These are phyloP conservation scores for Encarsia formosa DNA, from an alignment of 2,888 invertebrate genomes.

Conservation along the genomic window DNA sequence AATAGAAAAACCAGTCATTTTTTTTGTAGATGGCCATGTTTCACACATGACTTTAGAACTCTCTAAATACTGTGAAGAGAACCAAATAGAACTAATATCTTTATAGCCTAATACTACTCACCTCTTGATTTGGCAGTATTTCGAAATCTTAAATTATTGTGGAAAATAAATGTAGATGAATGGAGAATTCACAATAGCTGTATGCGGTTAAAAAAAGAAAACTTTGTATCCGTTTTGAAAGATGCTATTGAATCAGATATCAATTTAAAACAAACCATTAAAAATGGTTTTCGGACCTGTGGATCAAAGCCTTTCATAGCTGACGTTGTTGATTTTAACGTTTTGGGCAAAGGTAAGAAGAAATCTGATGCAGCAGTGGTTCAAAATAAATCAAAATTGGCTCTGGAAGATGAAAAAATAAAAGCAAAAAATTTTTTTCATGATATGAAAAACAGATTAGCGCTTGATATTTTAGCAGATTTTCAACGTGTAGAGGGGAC, in stretches of 20 bases:
- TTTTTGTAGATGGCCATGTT: slow-evolving; percentile 34
- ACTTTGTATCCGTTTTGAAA: slow-evolving; percentile 20
- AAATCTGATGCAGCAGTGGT: background rate
- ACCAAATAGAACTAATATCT: slow-evolving; percentile 9
- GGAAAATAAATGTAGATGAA: slow-evolving; percentile 16
- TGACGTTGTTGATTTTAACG: slow-evolving; percentile 5
- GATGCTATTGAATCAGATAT: slow-evolving; percentile 12
- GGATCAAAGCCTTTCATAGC: slow-evolving; percentile 5
- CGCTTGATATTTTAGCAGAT: background rate
- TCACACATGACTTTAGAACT: slow-evolving; percentile 28
- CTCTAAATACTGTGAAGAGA: slow-evolving; percentile 5
- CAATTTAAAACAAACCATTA: slow-evolving; percentile 13
- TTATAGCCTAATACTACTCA: slow-evolving; percentile 18
- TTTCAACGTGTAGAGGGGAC: background rate
- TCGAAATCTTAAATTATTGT: slow-evolving; percentile 16
- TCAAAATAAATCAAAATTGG: background rate
- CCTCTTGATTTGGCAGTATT: slow-evolving; percentile 17
- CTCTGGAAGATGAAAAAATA: slow-evolving; percentile 26
- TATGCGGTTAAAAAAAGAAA: slow-evolving; percentile 17
- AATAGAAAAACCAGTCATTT: slow-evolving; percentile 28
- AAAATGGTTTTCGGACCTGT: slow-evolving; percentile 18
- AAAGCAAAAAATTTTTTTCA: background rate
- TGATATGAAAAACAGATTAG: background rate
- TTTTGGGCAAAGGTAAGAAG: background rate
- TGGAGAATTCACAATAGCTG: slow-evolving; percentile 11